Conservation (phyloP, 1,140 invertebrate species). For the Papilio xuthus region DNA sequence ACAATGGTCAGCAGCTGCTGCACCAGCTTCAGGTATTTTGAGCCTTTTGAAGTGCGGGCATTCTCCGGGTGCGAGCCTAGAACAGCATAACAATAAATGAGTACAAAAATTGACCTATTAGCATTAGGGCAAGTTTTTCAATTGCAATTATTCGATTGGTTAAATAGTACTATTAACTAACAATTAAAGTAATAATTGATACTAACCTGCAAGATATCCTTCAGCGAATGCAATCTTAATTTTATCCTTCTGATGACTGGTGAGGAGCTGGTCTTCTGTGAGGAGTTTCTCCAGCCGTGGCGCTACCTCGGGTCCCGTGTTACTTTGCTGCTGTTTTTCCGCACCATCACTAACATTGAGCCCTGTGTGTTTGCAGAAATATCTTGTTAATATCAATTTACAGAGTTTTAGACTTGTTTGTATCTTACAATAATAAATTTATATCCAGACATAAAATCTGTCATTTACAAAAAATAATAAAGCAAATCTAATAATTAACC, state of each 20-base stretch:
- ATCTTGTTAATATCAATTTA: background rate
- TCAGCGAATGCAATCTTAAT: slow-evolving; percentile 95
- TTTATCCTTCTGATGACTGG: slow-evolving; percentile 84
- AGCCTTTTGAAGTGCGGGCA: slow-evolving; percentile 83
- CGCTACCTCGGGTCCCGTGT: slow-evolving; percentile 57
- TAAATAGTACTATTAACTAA: background rate
- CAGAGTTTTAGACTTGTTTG: background rate
- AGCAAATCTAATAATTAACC: too few species aligned
- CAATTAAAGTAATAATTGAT: background rate
- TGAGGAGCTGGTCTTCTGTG: slow-evolving; percentile 65
- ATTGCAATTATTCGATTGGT: too few species aligned
- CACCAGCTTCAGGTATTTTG: slow-evolving; percentile 87
- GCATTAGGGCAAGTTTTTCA: background rate
- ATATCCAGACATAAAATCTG: too few species aligned
- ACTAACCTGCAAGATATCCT: slow-evolving; percentile 89
- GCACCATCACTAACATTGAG: slow-evolving; percentile 53
- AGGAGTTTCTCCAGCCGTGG: slow-evolving; percentile 72
- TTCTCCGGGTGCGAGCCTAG: slow-evolving; percentile 76
- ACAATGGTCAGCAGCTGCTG: slow-evolving; percentile 88
- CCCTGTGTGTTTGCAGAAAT: slow-evolving; percentile 51
- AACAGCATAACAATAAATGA: slow-evolving; percentile 20
- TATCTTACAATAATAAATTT: background rate
- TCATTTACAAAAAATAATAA: too few species aligned
- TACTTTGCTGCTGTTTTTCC: slow-evolving; percentile 54
- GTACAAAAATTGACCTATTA: background rate